Conservation (phyloP, 2,888 invertebrate genomes). For the Sisyra terminalis region DNA sequence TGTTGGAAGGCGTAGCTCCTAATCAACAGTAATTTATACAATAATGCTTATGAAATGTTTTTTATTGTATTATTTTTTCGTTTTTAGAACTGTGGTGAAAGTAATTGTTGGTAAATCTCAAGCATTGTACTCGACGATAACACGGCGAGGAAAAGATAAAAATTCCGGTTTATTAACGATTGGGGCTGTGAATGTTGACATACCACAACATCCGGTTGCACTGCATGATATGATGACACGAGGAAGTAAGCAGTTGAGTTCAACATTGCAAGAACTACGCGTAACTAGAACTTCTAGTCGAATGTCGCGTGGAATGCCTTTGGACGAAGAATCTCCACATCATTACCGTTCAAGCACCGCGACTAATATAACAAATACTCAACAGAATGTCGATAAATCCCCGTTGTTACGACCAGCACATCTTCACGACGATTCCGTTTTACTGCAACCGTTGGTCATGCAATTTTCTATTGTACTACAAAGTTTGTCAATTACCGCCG, state of each 20-base stretch:
- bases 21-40: conserved; percentile 83
- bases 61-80: too few species aligned
- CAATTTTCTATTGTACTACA: conserved; percentile 73
- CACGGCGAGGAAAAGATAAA: conserved; percentile 56
- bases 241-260: conserved; percentile 81
- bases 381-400: conserved; percentile 13
- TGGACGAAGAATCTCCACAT: conserved; percentile 27
- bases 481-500: conserved; percentile 87
- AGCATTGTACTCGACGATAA: conserved; percentile 75
- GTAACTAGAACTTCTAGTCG: conserved; percentile 68
- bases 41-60: too few species aligned
- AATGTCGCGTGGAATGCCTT: conserved; percentile 45
- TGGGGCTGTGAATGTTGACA: conserved; percentile 83
- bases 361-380: conserved; percentile 14
- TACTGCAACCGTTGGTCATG: conserved; percentile 69
- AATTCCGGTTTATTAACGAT: conserved; percentile 70
- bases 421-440: conserved; percentile 31
- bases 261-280: conserved; percentile 77
- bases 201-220: conserved; percentile 96
- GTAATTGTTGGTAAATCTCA: conserved; percentile 86
- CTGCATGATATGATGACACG: conserved; percentile 97
- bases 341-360: conserved; percentile 7
- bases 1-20: conserved; percentile 80
- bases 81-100: conserved; percentile 72
- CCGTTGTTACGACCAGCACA: conserved; percentile 17